Evolutionary conservation across 2,113 vertebrate species (phyloP), one percentile per base, ranked within the genome.

Genomic region (Halichoeres trimaculatus): DNA sequence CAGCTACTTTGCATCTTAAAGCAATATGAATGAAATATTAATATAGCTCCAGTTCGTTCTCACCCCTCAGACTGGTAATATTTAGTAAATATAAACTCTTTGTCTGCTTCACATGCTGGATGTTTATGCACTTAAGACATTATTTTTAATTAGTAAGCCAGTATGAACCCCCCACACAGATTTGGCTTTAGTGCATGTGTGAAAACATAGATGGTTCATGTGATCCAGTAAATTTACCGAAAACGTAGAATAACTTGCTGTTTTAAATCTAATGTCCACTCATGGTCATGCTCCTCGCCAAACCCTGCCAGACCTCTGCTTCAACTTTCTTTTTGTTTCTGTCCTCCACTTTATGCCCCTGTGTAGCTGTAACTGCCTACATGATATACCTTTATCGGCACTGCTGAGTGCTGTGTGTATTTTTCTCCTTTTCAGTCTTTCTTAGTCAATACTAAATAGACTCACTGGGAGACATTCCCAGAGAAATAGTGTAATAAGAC

Each of bases 311-410:
- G 24, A 70, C 24, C 35, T 51, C 41, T 16, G 12, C 30, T 67
- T 55, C 8, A 63, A 20, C 43, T 19, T 19, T 45, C 43, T 45
- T 45, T 45, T 4, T 45, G 14, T 16, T 50, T 63, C 24, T 55
- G 59, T 24, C 45, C 38, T 69, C 35, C 47, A 11, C 17, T 55
- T 17, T 24, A 55, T 52, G 65, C 23, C 70, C 52, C 43, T 54
- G 17, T 6, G 6, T 6, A 30, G 30, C 30, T 30, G 30, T 60
- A 76, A 80, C 81, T 56, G 48, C 50, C 69, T 35, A 36, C 52
- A 53, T 78, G 50, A 84, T 75, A 79, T 72, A 68, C 52, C 13
- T 80, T 70, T 62, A 72, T 77, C 61, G 73, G 59, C 41, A 6
- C 38, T n/a, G 51, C 16, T 48, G 66, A 84, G 55, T 70, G 57